A percentile compares a stretch with the other conserved stretches of the same genome.
Conservation (phyloP, 2,888 invertebrate genomes). For the Gymnoscelis rufifasciata region DNA sequence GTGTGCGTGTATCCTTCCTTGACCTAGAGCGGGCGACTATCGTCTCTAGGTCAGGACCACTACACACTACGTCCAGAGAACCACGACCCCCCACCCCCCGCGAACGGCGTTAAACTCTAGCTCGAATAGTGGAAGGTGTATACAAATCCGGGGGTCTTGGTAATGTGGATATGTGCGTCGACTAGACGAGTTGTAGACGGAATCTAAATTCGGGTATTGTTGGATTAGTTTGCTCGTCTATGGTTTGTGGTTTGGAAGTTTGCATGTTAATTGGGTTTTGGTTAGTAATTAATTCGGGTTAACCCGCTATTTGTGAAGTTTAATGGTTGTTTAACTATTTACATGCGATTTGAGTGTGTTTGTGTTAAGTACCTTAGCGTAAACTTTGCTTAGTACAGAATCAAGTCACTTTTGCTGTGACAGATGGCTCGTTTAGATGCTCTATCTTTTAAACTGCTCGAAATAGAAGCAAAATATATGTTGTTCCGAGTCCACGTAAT, state of each 20-base stretch:
- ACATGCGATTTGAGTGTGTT: background rate
- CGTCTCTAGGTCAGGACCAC: conserved; percentile 75
- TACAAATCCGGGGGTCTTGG: conserved; percentile 38
- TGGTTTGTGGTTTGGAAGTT: conserved; percentile 31
- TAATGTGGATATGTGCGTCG: conserved; percentile 47
- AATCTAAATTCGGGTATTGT: conserved; percentile 32
- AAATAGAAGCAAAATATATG: too few relatives aligned
- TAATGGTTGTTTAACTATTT: conserved; percentile 6
- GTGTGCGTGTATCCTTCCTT: conserved; percentile 77
- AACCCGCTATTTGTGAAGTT: conserved; percentile 7
- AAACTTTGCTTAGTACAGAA: too few relatives aligned
- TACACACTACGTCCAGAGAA: conserved; percentile 59
- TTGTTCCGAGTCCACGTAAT: too few relatives aligned
- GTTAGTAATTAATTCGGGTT: conserved; percentile 14
- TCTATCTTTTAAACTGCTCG: too few relatives aligned
- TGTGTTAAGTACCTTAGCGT: too few relatives aligned
- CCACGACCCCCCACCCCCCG: conserved; percentile 37
- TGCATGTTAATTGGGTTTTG: conserved; percentile 18
- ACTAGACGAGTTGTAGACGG: conserved; percentile 72
- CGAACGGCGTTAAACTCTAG: conserved; percentile 18
- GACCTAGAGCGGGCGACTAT: conserved; percentile 73
- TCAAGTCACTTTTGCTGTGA: too few relatives aligned
- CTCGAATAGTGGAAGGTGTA: conserved; percentile 36
- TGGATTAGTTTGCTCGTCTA: conserved; percentile 33
- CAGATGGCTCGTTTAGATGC: too few relatives aligned